Conservation (phyloP, 2,113 vertebrate species). For the Forbesichthys papilliferus region DNA sequence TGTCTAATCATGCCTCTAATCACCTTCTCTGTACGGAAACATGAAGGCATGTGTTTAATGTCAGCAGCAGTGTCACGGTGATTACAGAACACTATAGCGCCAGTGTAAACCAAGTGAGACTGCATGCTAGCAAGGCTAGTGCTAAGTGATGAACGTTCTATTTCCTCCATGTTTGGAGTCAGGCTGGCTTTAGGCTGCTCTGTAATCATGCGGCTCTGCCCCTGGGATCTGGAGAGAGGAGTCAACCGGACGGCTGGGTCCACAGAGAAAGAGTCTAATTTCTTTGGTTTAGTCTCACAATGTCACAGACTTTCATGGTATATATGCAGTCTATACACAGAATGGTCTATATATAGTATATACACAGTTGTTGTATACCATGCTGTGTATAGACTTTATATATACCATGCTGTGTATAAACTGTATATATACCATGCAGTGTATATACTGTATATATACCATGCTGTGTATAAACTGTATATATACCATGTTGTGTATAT, state of each 20-base stretch:
- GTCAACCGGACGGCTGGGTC: constrained; percentile 14
- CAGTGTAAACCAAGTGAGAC: constrained; percentile 45
- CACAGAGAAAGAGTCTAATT: too few species aligned
- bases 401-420: too few species aligned
- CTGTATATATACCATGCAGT: too few species aligned
- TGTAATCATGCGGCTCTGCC: constrained; percentile 60
- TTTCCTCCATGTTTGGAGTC: constrained; percentile 33
- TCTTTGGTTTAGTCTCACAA: too few species aligned
- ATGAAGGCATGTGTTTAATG: constrained; percentile 30
- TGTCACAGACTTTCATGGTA: background rate
- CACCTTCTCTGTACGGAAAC: constrained; percentile 16
- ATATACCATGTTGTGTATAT: too few species aligned
- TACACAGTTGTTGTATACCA: too few species aligned
- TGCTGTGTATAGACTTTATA: too few species aligned
- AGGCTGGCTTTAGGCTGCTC: constrained; percentile 52
- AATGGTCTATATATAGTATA: too few species aligned
- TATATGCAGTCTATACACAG: background rate
- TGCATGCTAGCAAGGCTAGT: constrained; percentile 31
- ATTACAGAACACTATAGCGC: constrained; percentile 43
- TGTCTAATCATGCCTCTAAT: constrained; percentile 59
- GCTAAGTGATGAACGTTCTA: constrained; percentile 28
- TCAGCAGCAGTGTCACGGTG: constrained; percentile 15
- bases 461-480: too few species aligned
- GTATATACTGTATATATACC: too few species aligned
- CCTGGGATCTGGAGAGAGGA: constrained; percentile 35